These are phyloP conservation scores for Tauraco erythrolophus DNA, from an alignment of 2,113 vertebrate genomes.

Conservation along the genomic window DNA sequence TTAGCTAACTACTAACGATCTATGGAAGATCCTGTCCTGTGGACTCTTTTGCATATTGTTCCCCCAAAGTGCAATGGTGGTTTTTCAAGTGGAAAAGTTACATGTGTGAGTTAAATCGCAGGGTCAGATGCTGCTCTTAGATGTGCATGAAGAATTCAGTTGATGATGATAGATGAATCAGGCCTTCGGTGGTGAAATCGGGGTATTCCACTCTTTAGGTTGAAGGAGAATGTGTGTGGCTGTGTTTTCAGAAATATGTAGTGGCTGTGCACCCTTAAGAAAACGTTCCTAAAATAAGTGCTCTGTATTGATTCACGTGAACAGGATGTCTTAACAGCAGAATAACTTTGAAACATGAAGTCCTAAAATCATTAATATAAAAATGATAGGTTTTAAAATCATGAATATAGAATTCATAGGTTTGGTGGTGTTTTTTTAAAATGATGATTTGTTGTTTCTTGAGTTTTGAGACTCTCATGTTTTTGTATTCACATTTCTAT, in stretches of 20 bases:
- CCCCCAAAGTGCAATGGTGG: neutral
- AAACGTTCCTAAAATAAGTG: neutral
- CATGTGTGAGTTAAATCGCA: neutral
- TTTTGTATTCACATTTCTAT: neutral
- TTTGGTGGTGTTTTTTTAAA: neutral
- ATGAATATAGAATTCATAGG: no score
- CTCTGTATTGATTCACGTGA: neutral
- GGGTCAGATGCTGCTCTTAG: neutral
- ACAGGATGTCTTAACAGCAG: neutral
- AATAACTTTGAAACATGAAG: neutral
- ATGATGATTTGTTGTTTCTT: neutral
- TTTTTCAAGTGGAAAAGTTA: constrained; percentile 10
- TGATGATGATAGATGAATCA: constrained; percentile 24
- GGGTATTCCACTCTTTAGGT: neutral
- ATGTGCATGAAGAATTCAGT: neutral
- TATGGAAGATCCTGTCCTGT: neutral
- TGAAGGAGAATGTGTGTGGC: neutral
- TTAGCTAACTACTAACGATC: neutral
- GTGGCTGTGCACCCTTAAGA: neutral
- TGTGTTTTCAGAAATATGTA: neutral
- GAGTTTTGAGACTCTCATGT: neutral
- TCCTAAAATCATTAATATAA: neutral
- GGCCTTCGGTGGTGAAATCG: neutral
- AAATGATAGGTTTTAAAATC: neutral
- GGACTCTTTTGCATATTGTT: neutral